Conservation (phyloP, 2,888 invertebrate genomes). For the Phalera bucephala region DNA sequence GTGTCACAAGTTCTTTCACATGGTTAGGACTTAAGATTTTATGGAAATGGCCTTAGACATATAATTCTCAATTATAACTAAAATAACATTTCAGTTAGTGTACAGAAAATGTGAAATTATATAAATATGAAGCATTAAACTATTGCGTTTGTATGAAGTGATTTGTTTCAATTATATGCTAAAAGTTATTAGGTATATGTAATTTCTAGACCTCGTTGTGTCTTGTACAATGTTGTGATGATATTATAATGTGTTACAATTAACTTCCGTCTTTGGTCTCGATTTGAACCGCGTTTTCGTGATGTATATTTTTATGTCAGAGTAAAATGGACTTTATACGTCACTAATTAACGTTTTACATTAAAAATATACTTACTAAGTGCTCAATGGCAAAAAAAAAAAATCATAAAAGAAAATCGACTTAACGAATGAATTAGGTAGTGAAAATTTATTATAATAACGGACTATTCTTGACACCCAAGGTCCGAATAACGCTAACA, state of each 20-base stretch:
- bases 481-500: too few relatives aligned
- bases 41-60: too few relatives aligned
- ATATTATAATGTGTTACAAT: conserved; percentile 1
- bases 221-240: conserved; percentile 16
- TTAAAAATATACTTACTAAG: too few relatives aligned
- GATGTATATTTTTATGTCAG: conserved; percentile 7
- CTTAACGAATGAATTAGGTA: too few relatives aligned
- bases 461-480: too few relatives aligned
- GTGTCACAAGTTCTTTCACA: too few relatives aligned
- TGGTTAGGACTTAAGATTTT: too few relatives aligned
- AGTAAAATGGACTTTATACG: conserved; percentile 23
- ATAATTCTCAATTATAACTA: too few relatives aligned
- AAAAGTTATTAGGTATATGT: conserved; percentile 1
- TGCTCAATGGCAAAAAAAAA: background rate
- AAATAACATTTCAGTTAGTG: too few relatives aligned
- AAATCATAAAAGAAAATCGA: background rate
- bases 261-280: conserved; percentile 27
- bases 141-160: background rate
- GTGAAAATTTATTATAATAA: too few relatives aligned
- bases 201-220: conserved; percentile 8
- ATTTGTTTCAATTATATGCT: background rate
- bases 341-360: too few relatives aligned
- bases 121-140: background rate
- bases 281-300: conserved; percentile 2
- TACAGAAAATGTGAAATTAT: too few relatives aligned